These are phyloP conservation scores for Sialia sialis DNA, from an alignment of 2,113 vertebrate species.

Conservation along the genomic window DNA sequence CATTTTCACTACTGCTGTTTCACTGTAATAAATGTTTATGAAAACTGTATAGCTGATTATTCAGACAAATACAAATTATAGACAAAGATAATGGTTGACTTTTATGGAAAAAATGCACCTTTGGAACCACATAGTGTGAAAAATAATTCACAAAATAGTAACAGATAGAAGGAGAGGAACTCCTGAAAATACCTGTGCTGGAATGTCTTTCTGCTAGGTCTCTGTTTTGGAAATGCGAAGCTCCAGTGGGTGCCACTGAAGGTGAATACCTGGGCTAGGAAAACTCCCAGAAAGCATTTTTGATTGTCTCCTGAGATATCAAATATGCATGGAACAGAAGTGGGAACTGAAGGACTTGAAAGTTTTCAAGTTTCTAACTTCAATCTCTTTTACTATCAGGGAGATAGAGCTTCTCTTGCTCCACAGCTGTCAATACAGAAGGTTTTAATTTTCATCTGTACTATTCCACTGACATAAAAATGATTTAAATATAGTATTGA, in stretches of 20 bases:
- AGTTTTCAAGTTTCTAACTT: background rate
- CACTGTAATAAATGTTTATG: background rate
- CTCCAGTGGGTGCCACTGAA: background rate
- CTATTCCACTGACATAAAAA: background rate
- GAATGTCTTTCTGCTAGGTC: background rate
- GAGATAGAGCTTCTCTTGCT: background rate
- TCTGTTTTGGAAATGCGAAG: background rate
- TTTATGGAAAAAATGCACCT: background rate
- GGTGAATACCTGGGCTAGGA: background rate
- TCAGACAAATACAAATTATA: background rate
- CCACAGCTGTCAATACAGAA: background rate
- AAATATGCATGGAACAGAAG: background rate
- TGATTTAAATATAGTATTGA: slow-evolving; percentile 4
- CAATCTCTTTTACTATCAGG: background rate
- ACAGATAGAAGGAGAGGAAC: background rate
- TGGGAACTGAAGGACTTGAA: background rate
- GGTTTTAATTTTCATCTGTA: background rate
- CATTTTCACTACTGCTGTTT: background rate
- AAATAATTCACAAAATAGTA: background rate
- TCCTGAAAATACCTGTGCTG: background rate
- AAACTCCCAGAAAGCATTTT: background rate
- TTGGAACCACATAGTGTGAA: background rate
- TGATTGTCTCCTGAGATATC: background rate
- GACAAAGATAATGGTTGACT: background rate
- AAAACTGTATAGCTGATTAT: background rate